These are phyloP conservation scores for Pionites leucogaster DNA, from an alignment of 2,113 vertebrate genomes.

Conservation along the genomic window DNA sequence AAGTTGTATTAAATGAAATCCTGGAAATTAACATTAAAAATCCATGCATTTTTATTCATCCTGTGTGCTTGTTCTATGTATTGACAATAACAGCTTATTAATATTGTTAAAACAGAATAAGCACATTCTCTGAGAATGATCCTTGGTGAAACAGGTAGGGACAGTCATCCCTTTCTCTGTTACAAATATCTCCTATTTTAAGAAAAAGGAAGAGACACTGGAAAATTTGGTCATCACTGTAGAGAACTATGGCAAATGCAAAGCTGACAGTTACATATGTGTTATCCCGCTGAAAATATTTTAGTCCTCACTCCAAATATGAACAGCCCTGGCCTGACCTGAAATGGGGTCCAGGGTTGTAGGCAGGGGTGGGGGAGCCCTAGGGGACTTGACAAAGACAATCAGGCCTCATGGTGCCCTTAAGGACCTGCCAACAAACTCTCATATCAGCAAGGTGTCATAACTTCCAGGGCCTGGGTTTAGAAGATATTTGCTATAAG, in stretches of 20 bases:
- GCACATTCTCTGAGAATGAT: background rate
- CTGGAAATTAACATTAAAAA: background rate
- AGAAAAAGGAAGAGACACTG: background rate
- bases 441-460: background rate
- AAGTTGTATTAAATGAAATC: background rate
- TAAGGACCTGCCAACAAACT: background rate
- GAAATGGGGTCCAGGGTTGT: background rate
- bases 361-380: rapidly evolving
- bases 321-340: background rate
- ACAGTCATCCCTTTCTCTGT: background rate
- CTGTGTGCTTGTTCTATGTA: background rate
- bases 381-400: background rate
- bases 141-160: background rate
- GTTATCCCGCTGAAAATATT: background rate
- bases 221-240: background rate
- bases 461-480: background rate
- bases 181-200: background rate
- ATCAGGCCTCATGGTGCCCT: background rate
- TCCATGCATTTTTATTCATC: background rate
- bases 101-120: background rate
- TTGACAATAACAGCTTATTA: background rate
- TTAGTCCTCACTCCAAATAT: background rate
- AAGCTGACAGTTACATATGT: background rate
- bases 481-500: background rate
- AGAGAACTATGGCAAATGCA: background rate